Evolutionary conservation across 2,113 vertebrate genomes (phyloP).

Genomic region (Silurus glanis): DNA sequence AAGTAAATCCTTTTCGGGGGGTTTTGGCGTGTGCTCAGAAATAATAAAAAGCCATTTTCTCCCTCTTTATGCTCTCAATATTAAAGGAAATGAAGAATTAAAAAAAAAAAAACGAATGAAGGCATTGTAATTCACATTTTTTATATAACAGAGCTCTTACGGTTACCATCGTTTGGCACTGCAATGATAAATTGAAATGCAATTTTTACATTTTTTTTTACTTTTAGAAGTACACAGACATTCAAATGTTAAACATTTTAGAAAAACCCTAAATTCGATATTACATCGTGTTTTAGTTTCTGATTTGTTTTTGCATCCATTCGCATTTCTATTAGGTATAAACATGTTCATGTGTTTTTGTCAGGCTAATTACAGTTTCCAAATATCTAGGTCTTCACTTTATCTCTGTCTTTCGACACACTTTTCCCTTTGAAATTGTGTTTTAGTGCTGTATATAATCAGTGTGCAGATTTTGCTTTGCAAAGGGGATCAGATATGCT

Average conservation of each 20-base stretch:
- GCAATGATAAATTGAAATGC: not conserved
- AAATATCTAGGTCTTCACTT: not conserved
- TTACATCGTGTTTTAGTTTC: not conserved
- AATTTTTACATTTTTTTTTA: not conserved
- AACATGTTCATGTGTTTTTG: not conserved
- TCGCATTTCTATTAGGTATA: not conserved
- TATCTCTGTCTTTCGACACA: not conserved
- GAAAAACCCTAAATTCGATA: not conserved
- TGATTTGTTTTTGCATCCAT: not conserved
- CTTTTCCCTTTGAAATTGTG: not conserved
- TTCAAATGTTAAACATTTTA: not conserved
- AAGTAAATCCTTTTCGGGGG: too few species aligned
- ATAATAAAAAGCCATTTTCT: too few species aligned
- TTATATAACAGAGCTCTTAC: too few species aligned
- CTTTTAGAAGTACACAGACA: not conserved
- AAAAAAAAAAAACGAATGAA: too few species aligned
- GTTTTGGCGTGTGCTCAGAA: too few species aligned
- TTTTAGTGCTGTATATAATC: not conserved
- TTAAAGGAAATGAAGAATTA: too few species aligned
- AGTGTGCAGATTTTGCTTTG: not conserved
- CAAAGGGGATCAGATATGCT: not conserved
- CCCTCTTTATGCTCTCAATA: too few species aligned
- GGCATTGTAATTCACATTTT: too few species aligned
- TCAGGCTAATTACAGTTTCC: not conserved
- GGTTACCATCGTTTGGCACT: not conserved